Base-by-base conservation (phyloP, 2,888 invertebrate genomes). In the Muscina levida region DNA sequence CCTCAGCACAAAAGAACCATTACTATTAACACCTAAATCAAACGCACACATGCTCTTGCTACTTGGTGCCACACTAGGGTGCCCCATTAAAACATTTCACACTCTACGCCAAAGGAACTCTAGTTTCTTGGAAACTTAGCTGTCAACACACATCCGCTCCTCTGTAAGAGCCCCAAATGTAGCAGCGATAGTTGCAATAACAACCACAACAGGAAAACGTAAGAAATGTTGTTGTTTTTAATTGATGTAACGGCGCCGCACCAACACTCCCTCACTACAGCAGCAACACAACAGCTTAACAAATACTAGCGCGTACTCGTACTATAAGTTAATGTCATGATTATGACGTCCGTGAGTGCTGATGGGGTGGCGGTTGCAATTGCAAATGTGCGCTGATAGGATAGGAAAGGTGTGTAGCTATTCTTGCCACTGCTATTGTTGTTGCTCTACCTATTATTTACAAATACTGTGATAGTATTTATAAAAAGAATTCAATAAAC, bases 201-300 rank as follows among this genome's bases (percentile, higher is more conserved):
- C n/a, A n/a, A n/a, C n/a, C n/a, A n/a, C n/a, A n/a, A n/a, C n/a
- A n/a, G n/a, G n/a, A n/a, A n/a, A n/a, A n/a, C n/a, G n/a, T n/a
- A n/a, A n/a, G n/a, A n/a, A n/a, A n/a, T 48, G 2, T 65, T 42
- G 37, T 59, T 51, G 6, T 53, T 71, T 31, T 74, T 75, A 81
- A 77, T 77, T 77, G 48, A 56, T 56, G 72, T 22, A 72, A 74
- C 53, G 71, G 71, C 53, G 77, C 71, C 80, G 24, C 59, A 42
- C 56, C 37, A 11, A 46, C 17, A 57, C 10, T n/a, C n/a, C 56
- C 17, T 59, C 15, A 13, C 4, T 17, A 53, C 8, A 17, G 62
- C n/a, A 31, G 4, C 31, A 31, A 31, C 19, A 42, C 39, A 59
- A 62, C 42, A 62, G 42, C 62, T 62, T 42, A 62, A 42, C 42